Base-by-base conservation (phyloP, 92 coral and sea anemone species). In the Scolanthus callimorphus region DNA sequence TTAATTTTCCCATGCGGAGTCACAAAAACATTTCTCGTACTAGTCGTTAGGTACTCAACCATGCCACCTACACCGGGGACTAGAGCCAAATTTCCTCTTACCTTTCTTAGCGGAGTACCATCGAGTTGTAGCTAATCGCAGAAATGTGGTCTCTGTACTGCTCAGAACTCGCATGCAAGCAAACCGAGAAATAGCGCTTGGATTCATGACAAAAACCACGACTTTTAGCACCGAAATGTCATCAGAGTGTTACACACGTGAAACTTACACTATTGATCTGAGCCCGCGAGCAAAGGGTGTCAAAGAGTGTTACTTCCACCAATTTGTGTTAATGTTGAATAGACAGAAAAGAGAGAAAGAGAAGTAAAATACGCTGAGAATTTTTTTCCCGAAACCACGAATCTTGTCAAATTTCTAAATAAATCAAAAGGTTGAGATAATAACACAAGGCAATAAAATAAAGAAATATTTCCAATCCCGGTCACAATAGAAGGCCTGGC, bases 51-150 rank as follows among this genome's bases (percentile, higher is more conserved):
- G 17, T 46, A 46, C 22, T 46, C 52, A 46, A 19, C n/a, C n/a
- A n/a, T n/a, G n/a, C n/a, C 17, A 46, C 8, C 8, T 9, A 46
- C 12, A 20, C 19, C 4, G 17, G 12, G 17, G 15, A 34, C 43
- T 34, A 34, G 56, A 50, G 31, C 3, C 27, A 13, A 1, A 24
- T 31, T 70, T 23, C 2, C 3, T 2, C 68, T 50, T 47, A 91
- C 97, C 96, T 88, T 91, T 91, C 75, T 88, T 91, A 13, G 77
- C 76, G 10, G 97, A 95, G 60, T 79, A 89, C 47, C 61, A 76
- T 37, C 97, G 85, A 24, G 48, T 53, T 17, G 71, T 56, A 31
- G 81, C 21, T 3, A 70, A 62, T 27, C 87, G 69, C 52, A 59
- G 31, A 53, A 30, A 71, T n/a, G 78, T 61, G 23, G 82, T 71